Evolutionary conservation across 2,113 vertebrate genomes (phyloP).

Genomic region (Hemiscyllium ocellatum): DNA sequence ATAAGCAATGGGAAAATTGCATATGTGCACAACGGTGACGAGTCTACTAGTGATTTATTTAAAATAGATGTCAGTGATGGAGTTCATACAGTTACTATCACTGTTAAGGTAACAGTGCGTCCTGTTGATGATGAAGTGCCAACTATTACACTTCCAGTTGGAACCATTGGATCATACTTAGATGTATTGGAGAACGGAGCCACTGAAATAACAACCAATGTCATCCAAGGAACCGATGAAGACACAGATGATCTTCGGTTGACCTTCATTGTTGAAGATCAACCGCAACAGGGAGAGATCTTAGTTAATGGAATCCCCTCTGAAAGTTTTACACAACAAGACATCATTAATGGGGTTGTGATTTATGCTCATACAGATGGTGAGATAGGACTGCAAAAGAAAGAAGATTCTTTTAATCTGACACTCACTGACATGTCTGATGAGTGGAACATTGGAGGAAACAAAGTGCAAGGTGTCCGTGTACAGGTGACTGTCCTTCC

Average conservation of each 20-base stretch:
- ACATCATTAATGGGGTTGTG: constrained; percentile 80
- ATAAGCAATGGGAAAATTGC: constrained; percentile 69
- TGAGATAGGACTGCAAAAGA: constrained; percentile 76
- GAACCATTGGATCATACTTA: constrained; percentile 77
- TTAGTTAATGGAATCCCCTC: constrained; percentile 68
- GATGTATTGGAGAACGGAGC: constrained; percentile 84
- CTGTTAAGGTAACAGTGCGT: constrained; percentile 69
- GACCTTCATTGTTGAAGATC: constrained; percentile 79
- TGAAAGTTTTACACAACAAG: constrained; percentile 76
- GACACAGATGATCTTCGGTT: constrained; percentile 81
- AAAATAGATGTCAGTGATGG: constrained; percentile 84
- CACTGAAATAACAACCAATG: constrained; percentile 77
- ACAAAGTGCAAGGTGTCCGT: constrained; percentile 70
- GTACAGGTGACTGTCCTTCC: constrained; percentile 87
- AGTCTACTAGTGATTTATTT: constrained; percentile 65
- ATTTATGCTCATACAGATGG: constrained; percentile 79
- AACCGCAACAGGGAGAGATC: constrained; percentile 72
- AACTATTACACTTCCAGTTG: constrained; percentile 61
- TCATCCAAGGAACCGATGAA: constrained; percentile 73
- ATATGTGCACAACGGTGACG: constrained; percentile 73
- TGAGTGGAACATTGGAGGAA: constrained; percentile 76
- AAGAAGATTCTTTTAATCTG: constrained; percentile 79
- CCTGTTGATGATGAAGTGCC: constrained; percentile 72
- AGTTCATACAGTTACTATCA: constrained; percentile 80
- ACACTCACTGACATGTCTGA: constrained; percentile 80